Percentiles rank a stretch among this genome's conserved stretches.
These are phyloP conservation scores for Heliangelus exortis DNA, from an alignment of 2,797 vertebrate species.

Conservation along the genomic window DNA sequence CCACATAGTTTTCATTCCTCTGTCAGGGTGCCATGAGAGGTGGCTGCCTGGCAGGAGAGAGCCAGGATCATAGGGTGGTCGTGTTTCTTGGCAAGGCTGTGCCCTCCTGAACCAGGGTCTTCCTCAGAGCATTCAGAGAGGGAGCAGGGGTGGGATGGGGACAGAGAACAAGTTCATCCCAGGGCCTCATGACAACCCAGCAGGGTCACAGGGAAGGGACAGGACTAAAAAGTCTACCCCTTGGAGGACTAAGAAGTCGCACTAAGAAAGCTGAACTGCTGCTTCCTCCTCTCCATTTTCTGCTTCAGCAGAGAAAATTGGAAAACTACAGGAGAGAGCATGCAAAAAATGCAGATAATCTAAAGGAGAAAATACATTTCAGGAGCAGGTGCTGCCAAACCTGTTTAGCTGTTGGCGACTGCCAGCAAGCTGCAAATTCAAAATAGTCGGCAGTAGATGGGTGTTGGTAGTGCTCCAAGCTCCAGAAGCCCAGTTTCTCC, in stretches of 20 bases:
- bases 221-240: background rate
- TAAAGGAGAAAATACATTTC: slow-evolving; percentile 36
- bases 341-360: background rate
- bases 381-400: slow-evolving; percentile 18
- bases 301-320: slow-evolving; percentile 10
- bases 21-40: background rate
- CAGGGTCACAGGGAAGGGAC: background rate
- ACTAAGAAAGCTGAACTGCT: background rate
- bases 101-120: background rate
- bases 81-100: background rate
- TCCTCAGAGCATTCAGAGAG: background rate
- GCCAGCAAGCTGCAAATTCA: slow-evolving; percentile 13
- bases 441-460: background rate
- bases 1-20: background rate
- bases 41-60: background rate
- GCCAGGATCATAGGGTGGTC: background rate
- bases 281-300: background rate
- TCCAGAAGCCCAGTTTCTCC: background rate
- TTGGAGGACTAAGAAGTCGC: background rate
- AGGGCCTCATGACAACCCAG: background rate
- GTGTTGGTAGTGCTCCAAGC: background rate
- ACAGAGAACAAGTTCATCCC: accelerated
- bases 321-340: background rate
- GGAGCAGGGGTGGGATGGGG: accelerated
- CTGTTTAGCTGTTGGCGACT: background rate